Evolutionary conservation across 1,140 invertebrate species (phyloP).

Genomic region (Sminthurinus signatus): DNA sequence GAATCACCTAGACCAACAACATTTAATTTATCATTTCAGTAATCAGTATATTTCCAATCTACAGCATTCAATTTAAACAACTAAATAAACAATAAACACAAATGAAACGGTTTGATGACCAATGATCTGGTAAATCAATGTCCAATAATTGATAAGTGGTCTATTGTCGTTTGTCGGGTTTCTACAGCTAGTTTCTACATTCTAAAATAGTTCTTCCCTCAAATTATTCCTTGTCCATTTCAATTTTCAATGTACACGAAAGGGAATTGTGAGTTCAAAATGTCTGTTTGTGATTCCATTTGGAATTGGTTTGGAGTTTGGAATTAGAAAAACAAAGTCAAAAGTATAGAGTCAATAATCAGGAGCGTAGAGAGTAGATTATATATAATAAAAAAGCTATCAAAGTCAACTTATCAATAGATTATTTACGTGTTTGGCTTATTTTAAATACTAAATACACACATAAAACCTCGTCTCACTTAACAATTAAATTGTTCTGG

Average conservation of each 20-base stretch:
- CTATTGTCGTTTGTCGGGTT: background rate
- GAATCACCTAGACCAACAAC: conserved; percentile 48
- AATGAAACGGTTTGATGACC: background rate
- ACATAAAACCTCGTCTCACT: too few relatives aligned
- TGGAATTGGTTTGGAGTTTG: too few relatives aligned
- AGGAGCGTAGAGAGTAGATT: too few relatives aligned
- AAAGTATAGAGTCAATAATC: too few relatives aligned
- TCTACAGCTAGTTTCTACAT: background rate
- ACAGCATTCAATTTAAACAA: background rate
- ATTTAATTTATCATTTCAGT: background rate
- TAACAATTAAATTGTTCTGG: too few relatives aligned
- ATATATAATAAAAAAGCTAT: too few relatives aligned
- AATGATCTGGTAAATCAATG: background rate
- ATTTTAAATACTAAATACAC: too few relatives aligned
- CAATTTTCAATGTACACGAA: background rate
- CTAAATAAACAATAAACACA: background rate
- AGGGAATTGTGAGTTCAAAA: background rate
- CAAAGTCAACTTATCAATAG: too few relatives aligned
- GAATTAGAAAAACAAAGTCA: too few relatives aligned
- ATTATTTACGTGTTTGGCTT: too few relatives aligned
- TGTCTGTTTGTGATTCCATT: too few relatives aligned
- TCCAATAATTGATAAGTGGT: background rate
- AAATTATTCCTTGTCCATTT: background rate
- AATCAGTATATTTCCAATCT: background rate
- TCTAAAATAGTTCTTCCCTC: background rate